These are phyloP conservation scores for Hymenochirus boettgeri DNA, from an alignment of 2,113 vertebrate genomes.

Conservation along the genomic window DNA sequence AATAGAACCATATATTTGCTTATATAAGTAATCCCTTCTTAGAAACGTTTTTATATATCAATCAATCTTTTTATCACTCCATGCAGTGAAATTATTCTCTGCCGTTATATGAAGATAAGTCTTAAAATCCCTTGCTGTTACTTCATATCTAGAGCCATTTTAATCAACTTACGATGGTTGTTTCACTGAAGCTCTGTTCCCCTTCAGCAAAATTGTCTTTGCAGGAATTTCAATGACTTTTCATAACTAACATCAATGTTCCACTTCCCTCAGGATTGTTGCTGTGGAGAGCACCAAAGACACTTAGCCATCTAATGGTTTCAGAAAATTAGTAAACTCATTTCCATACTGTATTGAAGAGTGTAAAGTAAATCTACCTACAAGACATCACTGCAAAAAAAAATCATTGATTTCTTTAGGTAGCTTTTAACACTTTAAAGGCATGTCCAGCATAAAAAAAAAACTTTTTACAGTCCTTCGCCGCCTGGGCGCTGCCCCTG, in stretches of 20 bases:
- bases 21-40: constrained; percentile 40
- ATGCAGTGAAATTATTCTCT: constrained; percentile 32
- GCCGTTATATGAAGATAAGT: constrained; percentile 40
- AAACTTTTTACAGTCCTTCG: no score
- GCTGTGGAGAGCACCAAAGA: not conserved
- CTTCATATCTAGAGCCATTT: constrained; percentile 39
- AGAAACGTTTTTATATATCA: constrained; percentile 37
- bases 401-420: no score
- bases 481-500: no score
- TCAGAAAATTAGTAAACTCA: not conserved
- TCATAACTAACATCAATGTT: constrained; percentile 6
- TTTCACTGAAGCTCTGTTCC: constrained; percentile 25
- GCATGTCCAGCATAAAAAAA: no score
- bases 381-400: no score
- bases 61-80: constrained; percentile 41
- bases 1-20: constrained; percentile 41
- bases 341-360: no score
- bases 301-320: not conserved
- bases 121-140: constrained; percentile 39
- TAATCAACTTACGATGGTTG: constrained; percentile 38
- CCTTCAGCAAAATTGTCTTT: constrained; percentile 37
- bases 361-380: no score
- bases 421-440: no score
- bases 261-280: not conserved
- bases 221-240: constrained; percentile 36